phyloP scores from a whole-genome alignment of 1,140 invertebrate genomes.

The Diachasma alloeum region DNA sequence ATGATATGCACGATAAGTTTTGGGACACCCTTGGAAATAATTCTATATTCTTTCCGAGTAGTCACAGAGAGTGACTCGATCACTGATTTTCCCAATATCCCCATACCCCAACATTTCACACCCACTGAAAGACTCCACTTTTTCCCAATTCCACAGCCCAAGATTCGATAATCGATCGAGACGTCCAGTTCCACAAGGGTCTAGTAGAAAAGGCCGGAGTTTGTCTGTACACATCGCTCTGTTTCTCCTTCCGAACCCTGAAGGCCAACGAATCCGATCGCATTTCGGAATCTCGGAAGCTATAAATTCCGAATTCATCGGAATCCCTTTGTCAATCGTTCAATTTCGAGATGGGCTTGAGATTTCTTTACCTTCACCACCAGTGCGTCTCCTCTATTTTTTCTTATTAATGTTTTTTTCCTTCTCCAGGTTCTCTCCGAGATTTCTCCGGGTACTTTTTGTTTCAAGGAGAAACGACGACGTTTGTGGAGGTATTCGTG shows the following conservation, averaged over 20 bases:
- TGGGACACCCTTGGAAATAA: no score
- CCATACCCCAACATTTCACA: neutral
- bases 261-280: constrained; percentile 13
- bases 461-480: neutral
- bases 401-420: neutral
- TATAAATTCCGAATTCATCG: constrained; percentile 13
- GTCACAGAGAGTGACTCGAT: neutral
- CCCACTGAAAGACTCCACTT: no score
- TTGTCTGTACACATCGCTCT: neutral
- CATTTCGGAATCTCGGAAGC: constrained; percentile 2
- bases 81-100: neutral
- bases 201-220: neutral
- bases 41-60: no score
- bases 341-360: constrained; percentile 10
- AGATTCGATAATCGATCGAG: constrained; percentile 27
- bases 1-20: no score
- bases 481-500: neutral
- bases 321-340: constrained; percentile 22
- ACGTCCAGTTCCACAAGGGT: neutral
- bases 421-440: neutral
- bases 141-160: neutral
- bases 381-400: neutral
- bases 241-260: neutral
- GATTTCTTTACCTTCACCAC: neutral
- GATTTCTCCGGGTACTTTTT: neutral